phyloP scores from a whole-genome alignment of 1,140 invertebrate species.

The Pseudobourletiella spinata region DNA sequence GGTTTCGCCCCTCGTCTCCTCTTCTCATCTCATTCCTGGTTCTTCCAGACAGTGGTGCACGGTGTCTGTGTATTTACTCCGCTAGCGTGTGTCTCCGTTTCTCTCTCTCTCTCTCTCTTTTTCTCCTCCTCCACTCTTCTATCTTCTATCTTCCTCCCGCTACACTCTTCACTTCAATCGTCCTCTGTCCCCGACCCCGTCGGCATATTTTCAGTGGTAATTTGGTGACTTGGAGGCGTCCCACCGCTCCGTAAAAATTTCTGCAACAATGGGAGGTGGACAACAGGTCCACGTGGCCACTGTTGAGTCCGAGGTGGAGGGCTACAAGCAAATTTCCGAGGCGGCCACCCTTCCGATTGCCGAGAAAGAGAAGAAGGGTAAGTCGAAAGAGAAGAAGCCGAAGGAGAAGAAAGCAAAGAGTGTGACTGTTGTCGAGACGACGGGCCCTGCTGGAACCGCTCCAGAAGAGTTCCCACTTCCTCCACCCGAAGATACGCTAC shows the following conservation, averaged over 20 bases:
- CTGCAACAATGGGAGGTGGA: slow-evolving; percentile 51
- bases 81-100: slow-evolving; percentile 4
- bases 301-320: slow-evolving; percentile 49
- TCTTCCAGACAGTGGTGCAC: neutral
- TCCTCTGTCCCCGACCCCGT: neutral
- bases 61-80: neutral
- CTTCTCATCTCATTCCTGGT: slow-evolving; percentile 5
- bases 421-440: slow-evolving; percentile 32
- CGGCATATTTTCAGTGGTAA: neutral
- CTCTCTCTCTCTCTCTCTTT: slow-evolving; percentile 9
- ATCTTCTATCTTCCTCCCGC: neutral
- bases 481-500: slow-evolving; percentile 35
- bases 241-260: neutral
- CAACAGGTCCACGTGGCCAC: slow-evolving; percentile 76
- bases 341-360: slow-evolving; percentile 32
- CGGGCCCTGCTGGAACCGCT: slow-evolving; percentile 19
- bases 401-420: slow-evolving; percentile 31
- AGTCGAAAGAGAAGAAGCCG: slow-evolving; percentile 32
- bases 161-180: neutral
- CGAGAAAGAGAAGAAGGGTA: slow-evolving; percentile 31
- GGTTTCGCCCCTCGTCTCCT: slow-evolving; percentile 11
- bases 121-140: neutral
- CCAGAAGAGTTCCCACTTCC: slow-evolving; percentile 34
- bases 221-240: neutral
- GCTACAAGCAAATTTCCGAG: slow-evolving; percentile 33